A percentile compares a stretch with the other conserved stretches of the same genome.
Conservation (phyloP, 2,113 vertebrate species). For the Daubentonia madagascariensis region DNA sequence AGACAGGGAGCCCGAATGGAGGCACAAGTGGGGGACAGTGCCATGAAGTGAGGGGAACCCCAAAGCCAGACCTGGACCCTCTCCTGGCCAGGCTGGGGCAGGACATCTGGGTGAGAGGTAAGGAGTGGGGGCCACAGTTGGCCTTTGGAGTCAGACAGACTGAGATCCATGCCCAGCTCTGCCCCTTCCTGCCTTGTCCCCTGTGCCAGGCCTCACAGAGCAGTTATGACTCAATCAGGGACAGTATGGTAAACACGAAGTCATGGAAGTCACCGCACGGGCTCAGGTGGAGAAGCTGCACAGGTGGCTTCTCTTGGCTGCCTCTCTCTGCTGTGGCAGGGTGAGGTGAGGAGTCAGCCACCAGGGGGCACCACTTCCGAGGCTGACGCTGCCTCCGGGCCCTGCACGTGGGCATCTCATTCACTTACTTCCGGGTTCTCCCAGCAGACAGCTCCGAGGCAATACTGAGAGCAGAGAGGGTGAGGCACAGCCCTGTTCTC, state of each 20-base stretch:
- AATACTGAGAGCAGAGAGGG: neutral
- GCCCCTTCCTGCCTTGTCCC: neutral
- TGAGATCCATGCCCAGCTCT: neutral
- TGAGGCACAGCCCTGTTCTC: neutral
- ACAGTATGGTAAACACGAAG: neutral
- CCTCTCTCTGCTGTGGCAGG: neutral
- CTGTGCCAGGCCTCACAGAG: neutral
- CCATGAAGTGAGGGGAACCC: neutral
- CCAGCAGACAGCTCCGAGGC: neutral
- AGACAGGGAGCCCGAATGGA: neutral
- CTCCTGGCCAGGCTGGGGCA: neutral
- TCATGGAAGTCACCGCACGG: rapidly evolving
- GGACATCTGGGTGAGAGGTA: neutral
- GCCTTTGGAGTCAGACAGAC: neutral
- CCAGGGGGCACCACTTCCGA: neutral
- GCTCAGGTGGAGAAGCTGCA: neutral
- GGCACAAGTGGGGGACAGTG: neutral
- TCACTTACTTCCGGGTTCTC: neutral
- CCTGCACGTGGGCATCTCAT: rapidly evolving
- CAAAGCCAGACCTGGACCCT: neutral
- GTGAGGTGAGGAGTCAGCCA: neutral
- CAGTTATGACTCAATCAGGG: neutral
- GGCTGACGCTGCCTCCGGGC: neutral
- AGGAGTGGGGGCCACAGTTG: too few relatives aligned
- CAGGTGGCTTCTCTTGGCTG: neutral